A percentile compares a stretch with the other conserved stretches of the same genome.
Evolutionary conservation across 2,888 invertebrate genomes (phyloP).

Genomic region (Theretra japonica): DNA sequence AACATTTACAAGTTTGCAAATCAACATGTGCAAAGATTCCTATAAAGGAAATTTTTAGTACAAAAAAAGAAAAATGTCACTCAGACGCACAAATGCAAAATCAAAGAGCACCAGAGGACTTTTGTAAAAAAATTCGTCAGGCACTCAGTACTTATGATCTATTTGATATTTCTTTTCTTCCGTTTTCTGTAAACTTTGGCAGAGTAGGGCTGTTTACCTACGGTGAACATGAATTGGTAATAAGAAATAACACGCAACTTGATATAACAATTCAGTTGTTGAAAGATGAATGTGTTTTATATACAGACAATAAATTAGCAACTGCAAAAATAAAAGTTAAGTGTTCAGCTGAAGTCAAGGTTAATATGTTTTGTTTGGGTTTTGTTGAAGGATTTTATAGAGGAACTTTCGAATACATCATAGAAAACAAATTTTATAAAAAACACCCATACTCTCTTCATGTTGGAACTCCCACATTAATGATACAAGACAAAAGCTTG

Average conservation of each 20-base stretch:
- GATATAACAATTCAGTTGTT: constrained; percentile 58
- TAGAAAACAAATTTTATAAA: constrained; percentile 63
- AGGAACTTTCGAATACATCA: constrained; percentile 63
- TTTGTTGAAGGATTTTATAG: constrained; percentile 55
- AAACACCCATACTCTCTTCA: constrained; percentile 65
- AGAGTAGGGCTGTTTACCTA: constrained; percentile 64
- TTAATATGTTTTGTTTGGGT: constrained; percentile 62
- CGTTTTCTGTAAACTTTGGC: constrained; percentile 67
- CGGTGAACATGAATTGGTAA: constrained; percentile 58
- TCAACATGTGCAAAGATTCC: constrained; percentile 45
- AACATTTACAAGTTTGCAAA: constrained; percentile 59
- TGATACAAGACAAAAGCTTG: constrained; percentile 61
- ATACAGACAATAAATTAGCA: constrained; percentile 56
- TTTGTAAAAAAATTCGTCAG: constrained; percentile 54
- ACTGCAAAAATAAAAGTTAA: constrained; percentile 56
- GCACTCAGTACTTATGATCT: constrained; percentile 58
- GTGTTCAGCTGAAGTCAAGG: constrained; percentile 47
- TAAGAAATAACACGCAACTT: constrained; percentile 66
- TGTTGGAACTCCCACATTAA: constrained; percentile 62
- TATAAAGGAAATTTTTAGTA: constrained; percentile 49
- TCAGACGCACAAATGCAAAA: constrained; percentile 36
- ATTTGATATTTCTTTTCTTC: constrained; percentile 61
- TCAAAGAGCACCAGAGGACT: constrained; percentile 44
- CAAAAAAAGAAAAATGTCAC: constrained; percentile 56
- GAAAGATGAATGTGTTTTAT: constrained; percentile 57